Percentiles rank a stretch among this genome's conserved stretches.
phyloP scores from a whole-genome alignment of 2,888 invertebrate genomes.

The Carpatolechia fugitivella region DNA sequence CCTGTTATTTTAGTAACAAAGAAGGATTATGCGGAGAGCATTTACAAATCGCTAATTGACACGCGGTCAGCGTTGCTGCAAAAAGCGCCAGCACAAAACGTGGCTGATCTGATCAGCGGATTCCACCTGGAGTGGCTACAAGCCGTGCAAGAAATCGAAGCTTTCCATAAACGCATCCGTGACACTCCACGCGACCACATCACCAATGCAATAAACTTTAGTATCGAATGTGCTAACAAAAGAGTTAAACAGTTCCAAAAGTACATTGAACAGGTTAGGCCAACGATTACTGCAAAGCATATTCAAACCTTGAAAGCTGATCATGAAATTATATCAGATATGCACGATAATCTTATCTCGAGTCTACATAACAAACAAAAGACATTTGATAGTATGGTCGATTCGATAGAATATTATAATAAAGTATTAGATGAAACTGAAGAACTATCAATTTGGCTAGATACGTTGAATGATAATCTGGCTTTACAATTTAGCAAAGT shows the following conservation, averaged over 20 bases:
- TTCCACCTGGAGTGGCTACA: conserved; percentile 42
- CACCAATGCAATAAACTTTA: conserved; percentile 34
- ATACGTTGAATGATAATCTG: conserved; percentile 35
- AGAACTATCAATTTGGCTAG: conserved; percentile 46
- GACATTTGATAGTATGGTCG: conserved; percentile 29
- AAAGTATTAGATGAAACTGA: conserved; percentile 36
- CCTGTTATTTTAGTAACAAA: conserved; percentile 43
- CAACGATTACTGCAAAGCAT: conserved; percentile 26
- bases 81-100: conserved; percentile 16
- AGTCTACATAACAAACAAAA: conserved; percentile 35
- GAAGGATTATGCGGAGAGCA: conserved; percentile 35
- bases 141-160: conserved; percentile 37
- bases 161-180: conserved; percentile 31
- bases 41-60: conserved; percentile 28
- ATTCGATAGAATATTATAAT: conserved; percentile 33
- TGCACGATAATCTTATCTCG: conserved; percentile 30
- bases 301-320: conserved; percentile 27
- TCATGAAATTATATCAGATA: conserved; percentile 31
- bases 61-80: conserved; percentile 28
- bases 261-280: conserved; percentile 20
- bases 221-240: conserved; percentile 29
- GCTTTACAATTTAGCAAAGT: conserved; percentile 33
- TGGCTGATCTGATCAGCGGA: conserved; percentile 29
- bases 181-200: conserved; percentile 35
- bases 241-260: conserved; percentile 26